Conservation (phyloP, 2,797 vertebrate genomes). For the Microchirus variegatus region DNA sequence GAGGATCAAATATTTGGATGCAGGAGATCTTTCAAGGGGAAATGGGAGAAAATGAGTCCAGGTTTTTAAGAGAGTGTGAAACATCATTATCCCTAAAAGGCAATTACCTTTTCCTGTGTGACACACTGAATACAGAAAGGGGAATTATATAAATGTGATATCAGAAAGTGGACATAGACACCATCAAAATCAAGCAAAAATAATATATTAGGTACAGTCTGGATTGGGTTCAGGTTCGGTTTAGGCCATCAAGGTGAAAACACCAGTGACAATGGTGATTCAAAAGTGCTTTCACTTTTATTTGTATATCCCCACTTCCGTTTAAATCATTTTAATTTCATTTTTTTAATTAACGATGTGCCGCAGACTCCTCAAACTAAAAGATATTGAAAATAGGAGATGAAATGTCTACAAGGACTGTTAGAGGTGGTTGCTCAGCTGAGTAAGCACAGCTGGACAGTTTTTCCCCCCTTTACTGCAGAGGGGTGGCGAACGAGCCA, state of each 20-base stretch:
- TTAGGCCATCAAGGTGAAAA: neutral
- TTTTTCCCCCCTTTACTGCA: conserved; percentile 15
- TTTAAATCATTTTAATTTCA: conserved; percentile 4
- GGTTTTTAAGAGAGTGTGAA: neutral
- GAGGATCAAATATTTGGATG: conserved; percentile 74
- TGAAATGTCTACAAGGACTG: conserved; percentile 50
- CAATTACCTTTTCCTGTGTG: too few relatives aligned
- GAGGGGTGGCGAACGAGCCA: conserved; percentile 38
- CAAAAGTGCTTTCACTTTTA: neutral
- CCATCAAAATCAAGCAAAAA: neutral
- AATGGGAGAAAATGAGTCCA: conserved; percentile 23
- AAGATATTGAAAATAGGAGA: conserved; percentile 7
- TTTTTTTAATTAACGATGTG: conserved; percentile 10
- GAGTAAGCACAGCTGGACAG: conserved; percentile 60
- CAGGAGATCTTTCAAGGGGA: conserved; percentile 46
- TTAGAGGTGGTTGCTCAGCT: conserved; percentile 47
- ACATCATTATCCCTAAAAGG: too few relatives aligned
- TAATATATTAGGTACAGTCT: neutral
- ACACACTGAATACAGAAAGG: neutral
- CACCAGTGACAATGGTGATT: neutral
- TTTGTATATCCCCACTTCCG: neutral
- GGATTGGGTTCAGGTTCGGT: neutral
- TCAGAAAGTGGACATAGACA: neutral
- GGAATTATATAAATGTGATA: neutral
- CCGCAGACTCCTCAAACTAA: conserved; percentile 25